Evolutionary conservation across 2,888 invertebrate genomes (phyloP), one percentile per base, ranked within the genome.

Genomic region (Melipona beecheii): DNA sequence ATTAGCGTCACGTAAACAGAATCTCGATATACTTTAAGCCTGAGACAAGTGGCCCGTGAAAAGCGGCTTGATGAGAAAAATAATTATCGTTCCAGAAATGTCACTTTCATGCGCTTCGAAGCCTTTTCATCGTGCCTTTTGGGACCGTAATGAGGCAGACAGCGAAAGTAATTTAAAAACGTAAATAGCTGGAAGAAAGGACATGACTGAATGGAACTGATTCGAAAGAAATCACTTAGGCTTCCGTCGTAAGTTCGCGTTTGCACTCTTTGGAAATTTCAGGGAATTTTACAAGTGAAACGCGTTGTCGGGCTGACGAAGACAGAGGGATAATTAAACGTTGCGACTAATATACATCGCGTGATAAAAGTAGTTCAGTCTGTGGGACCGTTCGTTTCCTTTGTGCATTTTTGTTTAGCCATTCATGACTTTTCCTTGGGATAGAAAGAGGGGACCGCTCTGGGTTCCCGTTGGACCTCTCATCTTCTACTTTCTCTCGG

Each of bases 11-110:
- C 11, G 43, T 43, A 43, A 43, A 43, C 36, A 9, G 36, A 43
- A 43, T 43, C 36, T 9, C 36, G 36, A 9, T 43, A 36, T 9
- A 36, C 5, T 6, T 36, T 5, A 36, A 36, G 36, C 4, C n/a
- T 17, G 15, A n/a, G n/a, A 65, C 5, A 43, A 15, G n/a, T 1
- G 27, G 27, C 1, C 27, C 27, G 15, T 31, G 9, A 15, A 15
- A 17, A n/a, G 4, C n/a, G n/a, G n/a, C 17, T 66, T 66, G 65
- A 43, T n/a, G 17, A 43, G 43, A 21, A 43, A 65, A 65, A 65
- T 43, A 65, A 65, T 43, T 66, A 66, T 66, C n/a, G 9, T 66
- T 9, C n/a, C 15, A 17, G 65, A 43, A 66, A 66, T 43, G 43
- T 17, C 36, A 66, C 6, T 15, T 43, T 24, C 15, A 43, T 36